A percentile compares a stretch with the other conserved stretches of the same genome.
Conservation (phyloP, 2,113 vertebrate species). For the Ptyas mucosa region DNA sequence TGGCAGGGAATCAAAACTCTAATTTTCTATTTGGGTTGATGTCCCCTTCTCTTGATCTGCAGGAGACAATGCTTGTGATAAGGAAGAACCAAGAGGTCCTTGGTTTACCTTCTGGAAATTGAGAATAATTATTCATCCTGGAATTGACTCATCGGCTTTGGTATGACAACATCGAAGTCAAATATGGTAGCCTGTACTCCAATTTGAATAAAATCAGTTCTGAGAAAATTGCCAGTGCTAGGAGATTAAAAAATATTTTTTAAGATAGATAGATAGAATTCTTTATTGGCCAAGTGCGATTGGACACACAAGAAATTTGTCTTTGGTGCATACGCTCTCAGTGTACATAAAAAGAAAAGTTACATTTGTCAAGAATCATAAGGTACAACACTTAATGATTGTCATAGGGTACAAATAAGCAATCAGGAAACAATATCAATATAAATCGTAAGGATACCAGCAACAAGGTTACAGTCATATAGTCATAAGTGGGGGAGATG, state of each 20-base stretch:
- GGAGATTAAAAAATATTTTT: neutral
- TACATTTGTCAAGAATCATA: no score
- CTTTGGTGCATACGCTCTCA: no score
- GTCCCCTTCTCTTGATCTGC: constrained; percentile 42
- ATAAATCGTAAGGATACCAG: no score
- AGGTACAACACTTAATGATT: no score
- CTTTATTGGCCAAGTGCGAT: no score
- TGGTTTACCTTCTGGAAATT: constrained; percentile 19
- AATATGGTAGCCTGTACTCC: neutral
- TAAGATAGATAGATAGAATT: no score
- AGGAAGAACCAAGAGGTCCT: constrained; percentile 33
- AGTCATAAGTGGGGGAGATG: no score
- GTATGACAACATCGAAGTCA: neutral
- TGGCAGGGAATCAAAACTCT: constrained; percentile 59
- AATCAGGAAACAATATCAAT: no score
- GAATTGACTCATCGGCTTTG: neutral
- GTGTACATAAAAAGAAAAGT: no score
- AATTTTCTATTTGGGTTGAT: constrained; percentile 51
- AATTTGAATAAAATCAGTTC: neutral
- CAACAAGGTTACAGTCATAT: no score
- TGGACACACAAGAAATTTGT: no score
- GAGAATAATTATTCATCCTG: neutral
- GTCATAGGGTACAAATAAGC: no score
- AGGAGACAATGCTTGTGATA: constrained; percentile 55
- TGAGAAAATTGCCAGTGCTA: neutral